phyloP scores from a whole-genome alignment of 2,888 invertebrate genomes.

The Papilio gigon region DNA sequence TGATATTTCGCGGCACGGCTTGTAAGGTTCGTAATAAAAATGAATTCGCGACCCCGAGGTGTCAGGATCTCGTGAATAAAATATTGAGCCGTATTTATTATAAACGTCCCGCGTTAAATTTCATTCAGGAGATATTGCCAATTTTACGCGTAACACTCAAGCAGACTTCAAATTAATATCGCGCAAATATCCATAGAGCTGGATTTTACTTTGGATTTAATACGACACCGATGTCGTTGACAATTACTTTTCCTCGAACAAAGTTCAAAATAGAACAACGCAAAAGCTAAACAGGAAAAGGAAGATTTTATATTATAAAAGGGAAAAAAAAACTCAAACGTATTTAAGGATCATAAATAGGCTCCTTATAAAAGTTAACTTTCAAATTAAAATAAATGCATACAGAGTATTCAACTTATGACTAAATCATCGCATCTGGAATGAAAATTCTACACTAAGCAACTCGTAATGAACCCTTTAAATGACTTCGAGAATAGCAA shows the following conservation, averaged over 20 bases:
- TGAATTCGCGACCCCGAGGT: conserved; percentile 37
- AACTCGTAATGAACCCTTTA: too few species aligned
- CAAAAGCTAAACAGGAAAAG: not conserved
- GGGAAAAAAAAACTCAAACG: not conserved
- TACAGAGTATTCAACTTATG: not conserved
- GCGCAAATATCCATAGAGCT: conserved; percentile 33
- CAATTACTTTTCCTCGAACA: conserved; percentile 10
- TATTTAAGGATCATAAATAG: not conserved
- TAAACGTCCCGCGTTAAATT: conserved; percentile 37
- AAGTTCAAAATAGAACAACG: conserved; percentile 12
- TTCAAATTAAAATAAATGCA: not conserved
- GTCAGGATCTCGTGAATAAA: conserved; percentile 36
- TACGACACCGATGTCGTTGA: conserved; percentile 9
- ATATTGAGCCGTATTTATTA: conserved; percentile 39
- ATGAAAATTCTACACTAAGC: too few species aligned
- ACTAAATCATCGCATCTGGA: too few species aligned
- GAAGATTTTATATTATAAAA: not conserved
- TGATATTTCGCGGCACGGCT: conserved; percentile 24
- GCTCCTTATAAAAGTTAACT: not conserved
- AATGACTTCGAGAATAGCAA: too few species aligned
- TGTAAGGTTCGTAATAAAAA: conserved; percentile 38
- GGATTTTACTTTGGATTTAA: conserved; percentile 31
- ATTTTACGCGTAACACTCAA: conserved; percentile 39
- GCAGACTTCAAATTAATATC: conserved; percentile 39
- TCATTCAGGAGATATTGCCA: conserved; percentile 40